A percentile compares a stretch with the other conserved stretches of the same genome.
Evolutionary conservation across 1,140 invertebrate species (phyloP).

Genomic region (Lepidurus apus): DNA sequence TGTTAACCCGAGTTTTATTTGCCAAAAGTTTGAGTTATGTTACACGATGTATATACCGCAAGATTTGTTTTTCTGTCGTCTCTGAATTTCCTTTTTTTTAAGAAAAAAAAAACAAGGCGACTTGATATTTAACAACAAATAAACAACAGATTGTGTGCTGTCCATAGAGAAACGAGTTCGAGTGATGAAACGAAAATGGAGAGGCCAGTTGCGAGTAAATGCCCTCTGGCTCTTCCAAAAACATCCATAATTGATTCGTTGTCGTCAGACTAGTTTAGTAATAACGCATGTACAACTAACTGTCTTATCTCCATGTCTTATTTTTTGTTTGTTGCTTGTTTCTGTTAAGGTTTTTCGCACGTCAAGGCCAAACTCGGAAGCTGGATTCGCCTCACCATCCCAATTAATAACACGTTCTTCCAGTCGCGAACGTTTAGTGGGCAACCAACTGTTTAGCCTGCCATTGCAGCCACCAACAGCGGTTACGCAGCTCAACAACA

Average conservation of each 20-base stretch:
- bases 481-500: constrained; percentile 31
- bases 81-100: too few species aligned
- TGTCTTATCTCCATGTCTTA: neutral
- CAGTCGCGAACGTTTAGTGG: constrained; percentile 35
- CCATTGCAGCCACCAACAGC: constrained; percentile 13
- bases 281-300: neutral
- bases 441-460: constrained; percentile 33
- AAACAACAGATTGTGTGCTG: too few species aligned
- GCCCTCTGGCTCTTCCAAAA: too few species aligned
- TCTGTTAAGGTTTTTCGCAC: constrained; percentile 15
- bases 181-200: too few species aligned
- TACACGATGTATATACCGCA: too few species aligned
- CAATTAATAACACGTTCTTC: constrained; percentile 27
- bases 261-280: neutral
- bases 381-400: neutral
- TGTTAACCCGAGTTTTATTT: too few species aligned
- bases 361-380: constrained; percentile 27
- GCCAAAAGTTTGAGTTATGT: too few species aligned
- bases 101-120: too few species aligned
- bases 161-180: too few species aligned
- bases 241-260: neutral
- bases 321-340: neutral
- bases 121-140: too few species aligned
- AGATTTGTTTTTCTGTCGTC: too few species aligned
- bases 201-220: too few species aligned